Base-by-base conservation (phyloP, 2,113 vertebrate genomes). In the Melanerpes formicivorus region DNA sequence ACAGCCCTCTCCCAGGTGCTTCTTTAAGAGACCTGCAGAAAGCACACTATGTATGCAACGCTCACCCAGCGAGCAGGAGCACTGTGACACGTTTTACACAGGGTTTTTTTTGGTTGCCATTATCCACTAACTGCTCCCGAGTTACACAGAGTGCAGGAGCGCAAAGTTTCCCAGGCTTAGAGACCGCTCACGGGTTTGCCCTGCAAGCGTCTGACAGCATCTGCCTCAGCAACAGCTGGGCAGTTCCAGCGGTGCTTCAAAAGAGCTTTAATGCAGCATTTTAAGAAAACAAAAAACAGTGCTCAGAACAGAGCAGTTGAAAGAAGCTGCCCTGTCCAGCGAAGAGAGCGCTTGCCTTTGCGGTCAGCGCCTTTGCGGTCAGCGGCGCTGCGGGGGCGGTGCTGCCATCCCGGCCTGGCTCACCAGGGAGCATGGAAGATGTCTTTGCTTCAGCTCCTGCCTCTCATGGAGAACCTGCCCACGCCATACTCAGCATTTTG, bases 351-450 rank as follows among this genome's bases (percentile, higher is more conserved):
- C 2, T 32, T 60, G 54, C 58, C n/a, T 26, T 10, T 29, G 62
- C 40, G 17, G 32, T 3, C 40, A 19, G 18, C 1, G 2, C 3
- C 37, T 46, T 14, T 1, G 0, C 8, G 1, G 37, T 37, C 8
- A 32, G 50, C 30, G 29, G 22, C 11, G 42, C 32, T 14, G 9
- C 17, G 1, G 58, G n/a, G 0, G 2, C 54, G 0, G 1, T 34
- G 34, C 48, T 1, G 5, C 29, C 0, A 1, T 2, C 42, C 27
- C 25, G 1, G 1, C 12, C 40, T 17, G 56, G 5, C 56, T 27
- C 56, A 44, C 14, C 15, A 6, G 14, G 9, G 6, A 72, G n/a
- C n/a, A 27, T 0, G 0, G 17, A 30, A 2, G 2, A 10, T 22
- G 17, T 10, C 37, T 50, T 14, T 40, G 65, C 62, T 77, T 91